Percentiles rank a stretch among this genome's conserved stretches.
phyloP scores from a whole-genome alignment of 2,888 invertebrate genomes.

The Eumerus sabulonum region DNA sequence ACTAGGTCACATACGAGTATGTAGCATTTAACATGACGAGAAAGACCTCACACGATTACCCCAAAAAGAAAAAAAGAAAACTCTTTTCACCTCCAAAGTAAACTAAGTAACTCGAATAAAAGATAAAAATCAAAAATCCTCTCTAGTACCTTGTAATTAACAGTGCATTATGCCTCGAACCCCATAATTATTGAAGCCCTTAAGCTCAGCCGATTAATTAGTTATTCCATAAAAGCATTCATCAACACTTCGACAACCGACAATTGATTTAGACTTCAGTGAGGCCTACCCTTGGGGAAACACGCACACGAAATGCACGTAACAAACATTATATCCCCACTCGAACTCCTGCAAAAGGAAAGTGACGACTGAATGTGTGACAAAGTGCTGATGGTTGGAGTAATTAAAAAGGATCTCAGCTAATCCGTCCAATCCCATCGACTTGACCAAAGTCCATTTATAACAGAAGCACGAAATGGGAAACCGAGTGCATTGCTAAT shows the following conservation, averaged over 20 bases:
- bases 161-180: constrained; percentile 28
- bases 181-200: constrained; percentile 30
- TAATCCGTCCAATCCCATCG: constrained; percentile 72
- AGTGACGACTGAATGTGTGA: constrained; percentile 49
- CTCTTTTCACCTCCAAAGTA: no score
- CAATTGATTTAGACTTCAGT: constrained; percentile 36
- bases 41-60: no score
- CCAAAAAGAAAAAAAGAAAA: no score
- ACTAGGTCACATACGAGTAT: no score
- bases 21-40: no score
- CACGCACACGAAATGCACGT: constrained; percentile 12
- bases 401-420: constrained; percentile 78
- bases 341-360: background rate
- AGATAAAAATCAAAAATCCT: no score
- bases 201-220: constrained; percentile 45
- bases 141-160: constrained; percentile 15
- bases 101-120: no score
- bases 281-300: constrained; percentile 27
- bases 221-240: constrained; percentile 24
- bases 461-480: constrained; percentile 68
- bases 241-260: constrained; percentile 42
- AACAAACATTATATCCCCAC: constrained; percentile 16
- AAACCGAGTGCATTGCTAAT: constrained; percentile 59
- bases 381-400: constrained; percentile 77
- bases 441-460: constrained; percentile 77